phyloP scores from a whole-genome alignment of 2,797 vertebrate species.

The Phoxinus dragarum region DNA sequence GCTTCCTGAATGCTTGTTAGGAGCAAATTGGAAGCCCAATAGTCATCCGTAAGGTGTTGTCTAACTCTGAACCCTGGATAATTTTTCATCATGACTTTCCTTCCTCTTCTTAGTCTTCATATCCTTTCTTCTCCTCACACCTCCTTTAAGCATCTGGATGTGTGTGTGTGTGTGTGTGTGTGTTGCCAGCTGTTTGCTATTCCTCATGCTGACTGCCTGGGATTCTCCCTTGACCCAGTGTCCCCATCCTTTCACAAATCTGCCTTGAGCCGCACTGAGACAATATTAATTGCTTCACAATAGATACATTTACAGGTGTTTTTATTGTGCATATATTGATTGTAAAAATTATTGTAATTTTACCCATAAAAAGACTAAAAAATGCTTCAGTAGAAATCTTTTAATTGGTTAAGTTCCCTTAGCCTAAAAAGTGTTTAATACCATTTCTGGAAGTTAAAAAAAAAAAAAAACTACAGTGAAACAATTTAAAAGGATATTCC shows the following conservation, averaged over 20 bases:
- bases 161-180: slow-evolving; percentile 64
- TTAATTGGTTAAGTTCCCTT: background rate
- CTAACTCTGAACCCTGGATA: slow-evolving; percentile 65
- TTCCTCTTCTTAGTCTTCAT: background rate
- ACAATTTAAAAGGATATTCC: background rate
- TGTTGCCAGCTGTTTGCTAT: slow-evolving; percentile 79
- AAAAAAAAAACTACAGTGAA: background rate
- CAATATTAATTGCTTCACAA: slow-evolving; percentile 6
- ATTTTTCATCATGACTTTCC: slow-evolving; percentile 65
- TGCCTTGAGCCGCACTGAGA: slow-evolving; percentile 34
- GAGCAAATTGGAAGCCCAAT: background rate
- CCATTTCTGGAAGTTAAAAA: background rate
- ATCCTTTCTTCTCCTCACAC: slow-evolving; percentile 51
- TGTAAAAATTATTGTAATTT: background rate
- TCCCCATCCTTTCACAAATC: slow-evolving; percentile 63
- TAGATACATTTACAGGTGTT: background rate
- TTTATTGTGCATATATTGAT: background rate
- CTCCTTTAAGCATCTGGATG: slow-evolving; percentile 63
- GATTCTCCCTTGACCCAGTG: slow-evolving; percentile 58
- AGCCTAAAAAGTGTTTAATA: too few species aligned
- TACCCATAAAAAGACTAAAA: background rate
- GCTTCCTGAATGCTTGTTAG: slow-evolving; percentile 41
- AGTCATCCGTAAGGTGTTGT: slow-evolving; percentile 56
- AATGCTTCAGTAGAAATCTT: background rate
- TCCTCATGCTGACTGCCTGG: slow-evolving; percentile 76